Conservation (phyloP, 2,888 invertebrate genomes). For the Drosophila meridionalis region DNA sequence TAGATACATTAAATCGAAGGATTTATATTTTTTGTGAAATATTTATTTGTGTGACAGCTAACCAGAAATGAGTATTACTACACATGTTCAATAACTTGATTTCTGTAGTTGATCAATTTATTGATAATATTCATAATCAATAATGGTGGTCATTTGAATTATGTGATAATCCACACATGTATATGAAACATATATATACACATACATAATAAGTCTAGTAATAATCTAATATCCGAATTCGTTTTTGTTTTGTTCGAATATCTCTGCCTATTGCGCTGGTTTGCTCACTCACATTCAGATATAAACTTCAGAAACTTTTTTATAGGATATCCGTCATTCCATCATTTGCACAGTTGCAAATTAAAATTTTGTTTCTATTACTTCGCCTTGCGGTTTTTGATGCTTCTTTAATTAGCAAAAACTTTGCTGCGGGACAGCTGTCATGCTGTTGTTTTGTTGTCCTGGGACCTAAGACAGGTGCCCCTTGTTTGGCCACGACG, state of each 20-base stretch:
- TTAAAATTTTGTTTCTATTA: conserved; percentile 12
- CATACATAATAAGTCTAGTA: neutral
- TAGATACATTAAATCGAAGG: neutral
- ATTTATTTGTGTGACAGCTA: neutral
- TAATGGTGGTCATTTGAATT: no score
- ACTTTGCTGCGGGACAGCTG: conserved; percentile 57
- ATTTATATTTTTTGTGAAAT: neutral
- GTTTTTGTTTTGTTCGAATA: neutral
- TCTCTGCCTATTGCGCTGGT: neutral
- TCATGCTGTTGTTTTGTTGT: conserved; percentile 35
- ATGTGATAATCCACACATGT: no score
- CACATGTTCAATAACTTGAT: neutral
- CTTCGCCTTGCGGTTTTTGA: conserved; percentile 40
- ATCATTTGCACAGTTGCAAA: no score
- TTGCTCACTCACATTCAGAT: rapidly evolving
- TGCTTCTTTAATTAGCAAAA: conserved; percentile 71
- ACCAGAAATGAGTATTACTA: neutral
- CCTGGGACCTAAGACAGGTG: conserved; percentile 65
- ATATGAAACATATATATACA: no score
- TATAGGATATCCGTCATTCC: neutral
- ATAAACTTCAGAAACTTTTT: neutral
- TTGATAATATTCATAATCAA: neutral
- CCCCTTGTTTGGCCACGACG: neutral
- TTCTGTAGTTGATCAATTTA: neutral
- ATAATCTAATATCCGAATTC: neutral